Conservation (phyloP, 2,888 invertebrate species). For the Lamellibrachia satsuma region DNA sequence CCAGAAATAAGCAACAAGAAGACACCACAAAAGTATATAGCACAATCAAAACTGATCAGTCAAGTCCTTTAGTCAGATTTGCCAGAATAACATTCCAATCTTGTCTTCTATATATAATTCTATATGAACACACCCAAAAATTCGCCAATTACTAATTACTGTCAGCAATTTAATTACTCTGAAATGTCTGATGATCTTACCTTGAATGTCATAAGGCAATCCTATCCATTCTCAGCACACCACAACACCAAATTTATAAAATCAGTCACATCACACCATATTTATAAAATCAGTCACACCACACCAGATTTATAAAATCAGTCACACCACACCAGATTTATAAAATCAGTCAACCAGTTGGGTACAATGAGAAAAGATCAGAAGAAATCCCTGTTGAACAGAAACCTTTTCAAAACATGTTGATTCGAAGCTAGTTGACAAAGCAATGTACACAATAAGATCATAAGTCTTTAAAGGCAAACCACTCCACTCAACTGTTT, state of each 20-base stretch:
- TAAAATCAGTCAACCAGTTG: not conserved
- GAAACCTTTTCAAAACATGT: not conserved
- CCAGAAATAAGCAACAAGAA: too few relatives aligned
- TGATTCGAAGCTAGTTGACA: not conserved
- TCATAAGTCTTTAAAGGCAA: not conserved
- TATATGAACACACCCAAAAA: too few relatives aligned
- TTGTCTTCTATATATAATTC: too few relatives aligned
- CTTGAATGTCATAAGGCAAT: not conserved
- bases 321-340: too few relatives aligned
- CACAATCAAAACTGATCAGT: too few relatives aligned
- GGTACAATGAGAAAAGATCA: not conserved
- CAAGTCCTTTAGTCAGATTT: too few relatives aligned
- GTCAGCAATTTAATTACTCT: not conserved
- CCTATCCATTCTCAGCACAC: not conserved
- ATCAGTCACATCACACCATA: too few relatives aligned
- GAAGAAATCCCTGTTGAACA: not conserved
- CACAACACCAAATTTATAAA: not conserved
- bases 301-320: too few relatives aligned
- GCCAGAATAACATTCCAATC: too few relatives aligned
- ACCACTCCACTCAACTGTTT: not conserved
- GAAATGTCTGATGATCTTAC: not conserved
- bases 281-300: too few relatives aligned
- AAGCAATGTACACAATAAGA: not conserved
- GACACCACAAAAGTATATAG: too few relatives aligned
- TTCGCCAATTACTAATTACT: not conserved